Evolutionary conservation across 2,113 vertebrate species (phyloP).

Genomic region (Shinisaurus crocodilurus): DNA sequence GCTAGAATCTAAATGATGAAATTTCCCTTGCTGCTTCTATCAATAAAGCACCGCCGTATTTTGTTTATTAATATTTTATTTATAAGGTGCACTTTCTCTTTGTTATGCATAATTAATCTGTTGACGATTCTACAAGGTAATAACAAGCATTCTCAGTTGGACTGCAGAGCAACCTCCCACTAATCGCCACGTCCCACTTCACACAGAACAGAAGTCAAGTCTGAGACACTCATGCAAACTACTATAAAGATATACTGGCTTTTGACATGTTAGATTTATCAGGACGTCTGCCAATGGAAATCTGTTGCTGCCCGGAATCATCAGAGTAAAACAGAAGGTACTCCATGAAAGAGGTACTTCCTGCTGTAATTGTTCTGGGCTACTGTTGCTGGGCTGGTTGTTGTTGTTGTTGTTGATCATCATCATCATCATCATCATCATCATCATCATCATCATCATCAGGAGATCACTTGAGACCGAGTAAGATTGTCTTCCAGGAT

Average conservation of each 20-base stretch:
- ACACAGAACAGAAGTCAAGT: background rate
- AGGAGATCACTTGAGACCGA: too few species aligned
- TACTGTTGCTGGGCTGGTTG: background rate
- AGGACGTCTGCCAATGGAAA: background rate
- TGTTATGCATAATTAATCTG: constrained; percentile 24
- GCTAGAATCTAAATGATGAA: constrained; percentile 6
- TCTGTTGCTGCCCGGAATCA: background rate
- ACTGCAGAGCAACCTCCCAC: background rate
- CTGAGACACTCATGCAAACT: background rate
- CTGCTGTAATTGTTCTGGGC: background rate
- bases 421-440: too few species aligned
- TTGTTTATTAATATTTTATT: constrained; percentile 33
- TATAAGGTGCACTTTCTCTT: constrained; percentile 10
- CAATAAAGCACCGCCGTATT: constrained; percentile 9
- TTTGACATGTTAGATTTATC: background rate
- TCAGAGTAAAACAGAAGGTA: background rate
- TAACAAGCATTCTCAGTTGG: background rate
- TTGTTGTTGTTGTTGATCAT: too few species aligned
- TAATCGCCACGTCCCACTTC: background rate
- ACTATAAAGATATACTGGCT: background rate
- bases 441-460: too few species aligned
- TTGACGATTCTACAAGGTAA: background rate
- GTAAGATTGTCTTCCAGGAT: too few species aligned
- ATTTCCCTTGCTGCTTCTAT: constrained; percentile 17
- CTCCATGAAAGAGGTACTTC: background rate